Base-by-base conservation (phyloP, 2,113 vertebrate genomes). In the Capreolus pygargus region DNA sequence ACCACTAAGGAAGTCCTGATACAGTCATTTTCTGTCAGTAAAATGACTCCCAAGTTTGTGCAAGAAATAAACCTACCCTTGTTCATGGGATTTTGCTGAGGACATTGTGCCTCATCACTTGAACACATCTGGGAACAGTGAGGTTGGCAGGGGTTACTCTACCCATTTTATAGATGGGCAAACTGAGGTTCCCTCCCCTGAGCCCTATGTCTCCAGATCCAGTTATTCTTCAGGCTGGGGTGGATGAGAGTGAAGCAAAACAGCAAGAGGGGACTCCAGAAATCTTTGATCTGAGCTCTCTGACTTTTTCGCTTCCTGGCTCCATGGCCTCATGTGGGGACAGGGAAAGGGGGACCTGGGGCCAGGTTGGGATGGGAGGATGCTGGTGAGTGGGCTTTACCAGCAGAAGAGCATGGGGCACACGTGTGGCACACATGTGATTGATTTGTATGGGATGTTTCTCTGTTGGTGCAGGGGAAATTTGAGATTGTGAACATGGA, bases 401-500 rank as follows among this genome's bases (percentile, higher is more conserved):
- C 16, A 2, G n/a, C 8, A 19, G 86, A 52, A 27, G 17, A 15
- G 25, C 1, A 4, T 52, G 1, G 23, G 74, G 54, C 2, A 2
- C 2, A 0, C 19, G 2, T 21, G 54, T 21, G 57, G 57, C 57
- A 58, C 57, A 9, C 1, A 30, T 4, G n/a, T 2, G 36, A 55
- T 1, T 4, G 50, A 27, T n/a, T 14, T 13, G 30, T 5, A 9
- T 6, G 47, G 5, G 2, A 8, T 7, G 21, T n/a, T 47, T 91
- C 61, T 91, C 57, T 55, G 58, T 89, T 43, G 39, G 57, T 6
- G 1, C 81, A 98, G 98, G 95, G 98, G 98, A 97, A 98, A 81
- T 94, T 99, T 45, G 99, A 99, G 98, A 33, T 99, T 45, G 97
- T 97, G 78, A 99, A 99, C 88, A 55, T 99, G 93, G 27, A 97